A percentile compares a stretch with the other conserved stretches of the same genome.
Evolutionary conservation across 2,113 vertebrate species (phyloP).

Genomic region (Chaetura pelagica): DNA sequence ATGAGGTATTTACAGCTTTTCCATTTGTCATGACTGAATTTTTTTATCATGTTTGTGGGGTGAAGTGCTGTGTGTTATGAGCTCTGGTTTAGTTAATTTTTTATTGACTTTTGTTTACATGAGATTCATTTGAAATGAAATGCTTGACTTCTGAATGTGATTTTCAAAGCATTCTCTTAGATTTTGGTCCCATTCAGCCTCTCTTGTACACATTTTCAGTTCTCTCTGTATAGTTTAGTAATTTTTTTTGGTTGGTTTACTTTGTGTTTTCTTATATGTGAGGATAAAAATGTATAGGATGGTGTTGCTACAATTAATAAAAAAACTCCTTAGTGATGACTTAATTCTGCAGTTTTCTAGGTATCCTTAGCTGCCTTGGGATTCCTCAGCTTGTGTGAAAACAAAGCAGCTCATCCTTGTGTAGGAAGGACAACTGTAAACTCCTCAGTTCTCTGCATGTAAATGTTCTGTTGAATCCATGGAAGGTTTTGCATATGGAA

Average conservation of each 20-base stretch:
- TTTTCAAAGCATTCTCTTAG: not conserved
- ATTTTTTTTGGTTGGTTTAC: not conserved
- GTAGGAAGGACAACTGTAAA: not conserved
- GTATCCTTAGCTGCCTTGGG: not conserved
- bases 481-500: not conserved
- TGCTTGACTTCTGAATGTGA: not conserved
- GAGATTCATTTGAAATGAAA: not conserved
- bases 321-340: not conserved
- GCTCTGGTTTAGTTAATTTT: not conserved
- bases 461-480: not conserved
- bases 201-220: not conserved
- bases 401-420: not conserved
- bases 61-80: not conserved
- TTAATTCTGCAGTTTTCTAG: not conserved
- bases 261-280: not conserved
- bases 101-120: not conserved
- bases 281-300: not conserved
- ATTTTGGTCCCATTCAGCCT: not conserved
- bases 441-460: not conserved
- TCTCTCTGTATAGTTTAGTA: not conserved
- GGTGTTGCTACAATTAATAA: not conserved
- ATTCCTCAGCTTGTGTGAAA: not conserved
- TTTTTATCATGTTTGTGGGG: not conserved
- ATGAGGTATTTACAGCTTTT: not conserved
- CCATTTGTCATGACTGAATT: not conserved